A percentile compares a stretch with the other conserved stretches of the same genome.
These are phyloP conservation scores for Odontothrips loti DNA, from an alignment of 2,888 invertebrate genomes.

Conservation along the genomic window DNA sequence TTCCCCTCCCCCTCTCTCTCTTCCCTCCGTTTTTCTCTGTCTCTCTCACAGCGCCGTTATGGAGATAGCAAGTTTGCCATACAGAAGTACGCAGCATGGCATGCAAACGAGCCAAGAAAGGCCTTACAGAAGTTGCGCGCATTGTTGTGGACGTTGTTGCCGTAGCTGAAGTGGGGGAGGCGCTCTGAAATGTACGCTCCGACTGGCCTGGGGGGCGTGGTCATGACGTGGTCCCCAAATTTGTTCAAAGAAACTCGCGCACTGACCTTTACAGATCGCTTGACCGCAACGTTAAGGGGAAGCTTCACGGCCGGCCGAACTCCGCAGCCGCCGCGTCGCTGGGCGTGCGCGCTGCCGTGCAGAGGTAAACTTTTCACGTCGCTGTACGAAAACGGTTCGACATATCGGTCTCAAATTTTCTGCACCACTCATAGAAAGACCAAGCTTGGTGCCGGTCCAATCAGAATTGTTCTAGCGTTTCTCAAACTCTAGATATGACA, in stretches of 20 bases:
- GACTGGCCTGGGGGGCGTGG: too few relatives aligned
- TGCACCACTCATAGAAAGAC: too few relatives aligned
- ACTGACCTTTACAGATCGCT: not conserved
- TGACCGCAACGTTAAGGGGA: too few relatives aligned
- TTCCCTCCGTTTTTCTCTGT: not conserved
- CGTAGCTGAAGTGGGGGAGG: not conserved
- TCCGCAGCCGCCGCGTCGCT: too few relatives aligned
- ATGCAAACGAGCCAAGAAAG: constrained; percentile 7
- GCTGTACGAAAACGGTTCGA: too few relatives aligned
- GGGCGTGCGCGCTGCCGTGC: too few relatives aligned
- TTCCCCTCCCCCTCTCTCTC: not conserved
- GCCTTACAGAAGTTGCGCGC: not conserved
- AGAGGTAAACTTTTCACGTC: too few relatives aligned
- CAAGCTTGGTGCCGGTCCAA: too few relatives aligned
- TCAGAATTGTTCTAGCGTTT: too few relatives aligned
- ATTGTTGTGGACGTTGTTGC: not conserved
- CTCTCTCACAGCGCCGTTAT: constrained; percentile 4
- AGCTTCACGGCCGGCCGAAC: too few relatives aligned
- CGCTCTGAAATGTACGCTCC: not conserved
- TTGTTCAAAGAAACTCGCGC: not conserved
- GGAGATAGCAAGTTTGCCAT: constrained; percentile 22
- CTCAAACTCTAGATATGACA: too few relatives aligned
- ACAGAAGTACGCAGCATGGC: not conserved
- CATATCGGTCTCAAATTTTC: too few relatives aligned
- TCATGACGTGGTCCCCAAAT: not conserved